Percentiles rank a stretch among this genome's conserved stretches.
phyloP scores from a whole-genome alignment of 2,797 vertebrate genomes.

The Mareca penelope region DNA sequence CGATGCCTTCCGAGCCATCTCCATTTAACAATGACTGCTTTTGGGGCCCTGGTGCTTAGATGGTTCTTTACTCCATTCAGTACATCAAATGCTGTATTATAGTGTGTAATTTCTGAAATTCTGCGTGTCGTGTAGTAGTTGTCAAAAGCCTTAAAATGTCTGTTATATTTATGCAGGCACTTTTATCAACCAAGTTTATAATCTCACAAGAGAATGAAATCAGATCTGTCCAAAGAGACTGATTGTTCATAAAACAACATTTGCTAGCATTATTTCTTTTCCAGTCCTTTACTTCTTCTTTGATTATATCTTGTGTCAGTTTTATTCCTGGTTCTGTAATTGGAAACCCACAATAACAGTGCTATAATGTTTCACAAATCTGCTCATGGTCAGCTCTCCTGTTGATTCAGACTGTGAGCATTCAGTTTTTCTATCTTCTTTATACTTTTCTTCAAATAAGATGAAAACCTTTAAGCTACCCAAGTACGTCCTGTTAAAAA shows the following conservation, averaged over 20 bases:
- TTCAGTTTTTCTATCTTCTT: neutral
- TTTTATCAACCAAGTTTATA: slow-evolving; percentile 53
- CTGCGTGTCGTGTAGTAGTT: neutral
- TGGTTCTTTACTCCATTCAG: neutral
- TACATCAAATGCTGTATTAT: neutral
- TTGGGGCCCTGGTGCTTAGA: neutral
- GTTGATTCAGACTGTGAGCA: slow-evolving; percentile 3
- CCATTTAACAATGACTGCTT: neutral
- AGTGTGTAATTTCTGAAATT: neutral
- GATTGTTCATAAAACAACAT: slow-evolving; percentile 29
- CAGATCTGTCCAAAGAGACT: slow-evolving; percentile 41
- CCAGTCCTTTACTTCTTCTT: slow-evolving; percentile 48
- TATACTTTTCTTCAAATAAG: neutral
- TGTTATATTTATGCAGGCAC: slow-evolving; percentile 23
- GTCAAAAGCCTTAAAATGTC: slow-evolving; percentile 1
- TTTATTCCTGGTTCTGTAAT: slow-evolving; percentile 52
- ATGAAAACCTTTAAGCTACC: neutral
- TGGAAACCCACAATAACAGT: slow-evolving; percentile 52
- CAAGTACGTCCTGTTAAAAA: neutral
- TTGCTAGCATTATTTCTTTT: slow-evolving; percentile 57
- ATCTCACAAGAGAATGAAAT: slow-evolving; percentile 60
- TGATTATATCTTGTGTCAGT: slow-evolving; percentile 50
- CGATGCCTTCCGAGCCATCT: neutral
- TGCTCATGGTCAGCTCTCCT: slow-evolving; percentile 14
- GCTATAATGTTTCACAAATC: slow-evolving; percentile 48